These are phyloP conservation scores for Alces alces DNA, from an alignment of 2,113 vertebrate genomes.

Conservation along the genomic window DNA sequence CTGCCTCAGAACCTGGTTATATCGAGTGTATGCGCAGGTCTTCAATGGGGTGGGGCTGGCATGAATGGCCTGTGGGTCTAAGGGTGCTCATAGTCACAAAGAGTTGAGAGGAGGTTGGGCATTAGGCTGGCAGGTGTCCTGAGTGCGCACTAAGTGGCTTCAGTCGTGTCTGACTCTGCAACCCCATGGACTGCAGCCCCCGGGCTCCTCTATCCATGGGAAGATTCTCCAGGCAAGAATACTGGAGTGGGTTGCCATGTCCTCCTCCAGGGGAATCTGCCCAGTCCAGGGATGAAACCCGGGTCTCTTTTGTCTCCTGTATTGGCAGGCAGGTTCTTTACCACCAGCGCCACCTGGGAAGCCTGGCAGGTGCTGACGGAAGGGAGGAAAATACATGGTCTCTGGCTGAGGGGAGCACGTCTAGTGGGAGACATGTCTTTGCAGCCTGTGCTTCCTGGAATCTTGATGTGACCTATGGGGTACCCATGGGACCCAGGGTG, in stretches of 20 bases:
- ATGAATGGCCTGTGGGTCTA: background rate
- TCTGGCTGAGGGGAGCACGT: background rate
- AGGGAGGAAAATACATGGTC: background rate
- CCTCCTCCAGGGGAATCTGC: background rate
- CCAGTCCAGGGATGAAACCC: background rate
- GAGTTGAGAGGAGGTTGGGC: background rate
- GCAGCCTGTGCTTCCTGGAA: background rate
- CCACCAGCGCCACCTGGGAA: background rate
- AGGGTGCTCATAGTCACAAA: background rate
- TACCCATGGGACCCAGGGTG: background rate
- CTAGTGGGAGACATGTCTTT: background rate
- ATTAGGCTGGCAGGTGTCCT: background rate
- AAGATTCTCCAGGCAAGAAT: background rate
- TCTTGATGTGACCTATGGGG: background rate
- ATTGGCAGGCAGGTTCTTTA: background rate
- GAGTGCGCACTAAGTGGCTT: background rate
- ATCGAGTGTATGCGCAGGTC: background rate
- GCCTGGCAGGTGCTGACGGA: background rate
- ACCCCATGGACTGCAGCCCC: background rate
- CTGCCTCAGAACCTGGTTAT: background rate
- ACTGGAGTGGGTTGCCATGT: background rate
- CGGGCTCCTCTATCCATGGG: background rate
- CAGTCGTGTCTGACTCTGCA: background rate
- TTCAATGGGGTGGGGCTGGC: background rate
- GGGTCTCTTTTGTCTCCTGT: background rate